These are phyloP conservation scores for Anolis sagrei DNA, from an alignment of 2,113 vertebrate species.

Conservation along the genomic window DNA sequence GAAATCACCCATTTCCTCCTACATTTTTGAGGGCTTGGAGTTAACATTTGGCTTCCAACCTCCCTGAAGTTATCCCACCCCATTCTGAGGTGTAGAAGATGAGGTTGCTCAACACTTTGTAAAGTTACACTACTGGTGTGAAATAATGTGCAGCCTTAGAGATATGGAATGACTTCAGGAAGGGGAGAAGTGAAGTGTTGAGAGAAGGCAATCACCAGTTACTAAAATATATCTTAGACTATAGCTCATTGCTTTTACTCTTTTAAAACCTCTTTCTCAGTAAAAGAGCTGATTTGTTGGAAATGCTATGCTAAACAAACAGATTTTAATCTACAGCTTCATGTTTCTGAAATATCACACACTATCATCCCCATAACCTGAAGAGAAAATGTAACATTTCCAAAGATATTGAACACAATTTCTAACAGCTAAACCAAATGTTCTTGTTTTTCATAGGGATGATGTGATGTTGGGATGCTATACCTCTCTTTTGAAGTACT, in stretches of 20 bases:
- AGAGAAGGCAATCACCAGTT: background rate
- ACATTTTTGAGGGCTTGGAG: background rate
- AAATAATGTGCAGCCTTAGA: background rate
- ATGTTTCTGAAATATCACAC: conserved; percentile 39
- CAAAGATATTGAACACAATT: conserved; percentile 7
- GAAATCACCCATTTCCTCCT: background rate
- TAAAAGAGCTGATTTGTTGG: background rate
- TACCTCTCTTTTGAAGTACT: no score
- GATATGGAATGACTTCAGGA: background rate
- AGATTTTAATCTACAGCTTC: background rate
- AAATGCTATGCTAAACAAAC: background rate
- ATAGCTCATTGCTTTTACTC: background rate
- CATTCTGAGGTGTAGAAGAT: background rate
- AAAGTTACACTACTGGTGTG: background rate
- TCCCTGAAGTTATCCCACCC: no score
- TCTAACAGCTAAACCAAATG: background rate
- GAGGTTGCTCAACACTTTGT: background rate
- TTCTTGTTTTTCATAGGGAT: conserved; percentile 12
- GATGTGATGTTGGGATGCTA: background rate
- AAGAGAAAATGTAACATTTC: conserved; percentile 26
- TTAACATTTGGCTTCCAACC: background rate
- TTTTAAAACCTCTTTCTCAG: conserved; percentile 2
- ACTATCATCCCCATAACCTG: conserved; percentile 38
- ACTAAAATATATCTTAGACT: background rate
- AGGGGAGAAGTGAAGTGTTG: background rate